Base-by-base conservation (phyloP, 2,113 vertebrate species). In the Meriones unguiculatus region DNA sequence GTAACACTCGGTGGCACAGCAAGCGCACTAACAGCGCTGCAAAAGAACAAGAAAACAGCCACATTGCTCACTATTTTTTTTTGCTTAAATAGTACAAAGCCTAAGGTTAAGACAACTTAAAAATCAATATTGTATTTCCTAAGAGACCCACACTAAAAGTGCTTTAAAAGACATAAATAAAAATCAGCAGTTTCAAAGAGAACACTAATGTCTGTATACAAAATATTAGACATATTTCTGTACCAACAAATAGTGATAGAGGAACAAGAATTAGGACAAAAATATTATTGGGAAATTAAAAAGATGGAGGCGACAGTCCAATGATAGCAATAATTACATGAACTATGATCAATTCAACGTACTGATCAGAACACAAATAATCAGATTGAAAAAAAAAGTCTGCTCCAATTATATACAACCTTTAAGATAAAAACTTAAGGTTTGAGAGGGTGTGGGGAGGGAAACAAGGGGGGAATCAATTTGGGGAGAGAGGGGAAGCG, bases 131-230 rank as follows among this genome's bases (percentile, higher is more conserved):
- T 54, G 9, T 57, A 85, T 76, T 50, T 50, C 12, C 30, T 15
- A 59, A 59, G 28, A 64, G n/a, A 90, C 15, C n/a, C 20, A 52
- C 54, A 50, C 1, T 88, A 62, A 82, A 62, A 67, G 59, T 9
- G 65, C 50, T 78, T 38, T 52, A 46, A 65, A 73, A 65, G 15
- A 65, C 64, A 57, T 54, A 24, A 75, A 20, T 57, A 84, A 38
- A 89, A 90, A 22, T 59, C n/a, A 62, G 62, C 18, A 46, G 24
- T 50, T 95, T 91, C 46, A 78, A 95, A 95, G 67, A 15, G 59
- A 22, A 77, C n/a, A 28, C 22, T 69, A 30, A 59, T 11, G 46
- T 65, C 7, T 85, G 9, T 46, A 28, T 28, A 25, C 13, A 28
- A 64, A 18, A 67, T 67, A 32, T 12, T 30, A 75, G n/a, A 89